Base-by-base conservation (phyloP, 2,113 vertebrate genomes). In the Centropus unirufus region DNA sequence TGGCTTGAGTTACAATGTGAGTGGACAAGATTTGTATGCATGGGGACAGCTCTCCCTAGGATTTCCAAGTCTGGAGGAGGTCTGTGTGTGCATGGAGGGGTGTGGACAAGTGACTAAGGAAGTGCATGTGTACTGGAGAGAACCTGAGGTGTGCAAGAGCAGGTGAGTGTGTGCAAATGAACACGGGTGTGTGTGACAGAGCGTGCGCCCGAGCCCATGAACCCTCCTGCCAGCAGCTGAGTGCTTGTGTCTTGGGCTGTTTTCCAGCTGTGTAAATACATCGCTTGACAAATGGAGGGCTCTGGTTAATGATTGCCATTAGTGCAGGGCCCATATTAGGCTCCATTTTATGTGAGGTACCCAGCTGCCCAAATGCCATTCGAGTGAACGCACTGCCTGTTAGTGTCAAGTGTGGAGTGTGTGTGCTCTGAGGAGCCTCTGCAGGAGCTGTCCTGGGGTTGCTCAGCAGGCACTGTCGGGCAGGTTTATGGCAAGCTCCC, bases 251-350 rank as follows among this genome's bases (percentile, higher is more conserved):
- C 73, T 94, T 1, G 4, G 90, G 72, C 92, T 1, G 1, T 61
- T 88, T 69, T 89, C 90, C 92, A 95, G 95, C 93, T 96, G 95
- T 74, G 90, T 93, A 96, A 96, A 97, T 90, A 96, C 27, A 34
- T 75, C 90, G 91, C 93, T 90, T 86, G 95, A 92, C 85, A 67
- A 80, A 57, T 7, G 20, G 52, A 94, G 64, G 85, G 57, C 59
- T 82, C 61, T 80, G 58, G 89, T 96, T 95, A 94, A 94, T 96
- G 88, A 94, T 94, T 94, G 55, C 83, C 64, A 68, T 81, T 74
- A 95, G 78, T 2, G 2, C 70, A 67, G 87, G 80, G 69, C 83
- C 93, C 85, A 84, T 92, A 91, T 72, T 91, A 95, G 93, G 89
- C 86, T 96, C 90, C 32, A 32, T 92, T 91, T 32, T 86, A 54